Percentiles rank a stretch among this genome's conserved stretches.
Evolutionary conservation across 30 jellyfish, hydroid and myxozoan species (phyloP).

Genomic region (Clytia hemisphaerica): DNA sequence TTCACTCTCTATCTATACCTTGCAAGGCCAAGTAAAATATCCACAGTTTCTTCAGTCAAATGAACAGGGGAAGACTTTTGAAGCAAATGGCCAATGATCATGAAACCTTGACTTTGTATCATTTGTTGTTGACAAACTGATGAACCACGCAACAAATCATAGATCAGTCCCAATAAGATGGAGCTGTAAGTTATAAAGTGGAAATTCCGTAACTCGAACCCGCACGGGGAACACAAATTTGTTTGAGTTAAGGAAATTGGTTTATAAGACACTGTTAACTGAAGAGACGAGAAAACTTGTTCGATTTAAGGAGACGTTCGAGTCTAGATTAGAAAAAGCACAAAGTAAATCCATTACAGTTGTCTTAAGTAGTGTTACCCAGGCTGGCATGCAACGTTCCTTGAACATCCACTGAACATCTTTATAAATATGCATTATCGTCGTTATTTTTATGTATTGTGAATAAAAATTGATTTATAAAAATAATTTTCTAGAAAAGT

Average conservation of each 20-base stretch:
- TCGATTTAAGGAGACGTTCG: no score
- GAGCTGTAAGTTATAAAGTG: slow-evolving; percentile 29
- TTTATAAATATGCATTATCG: no score
- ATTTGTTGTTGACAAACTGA: slow-evolving; percentile 90
- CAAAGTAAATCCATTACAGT: no score
- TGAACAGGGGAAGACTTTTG: slow-evolving; percentile 84
- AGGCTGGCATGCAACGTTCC: no score
- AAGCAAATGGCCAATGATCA: slow-evolving; percentile 78
- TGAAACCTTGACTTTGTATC: slow-evolving; percentile 82
- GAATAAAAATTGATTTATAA: no score
- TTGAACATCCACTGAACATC: no score
- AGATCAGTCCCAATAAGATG: slow-evolving; percentile 67
- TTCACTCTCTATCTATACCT: slow-evolving; percentile 26
- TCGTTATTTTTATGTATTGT: no score
- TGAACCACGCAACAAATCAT: slow-evolving; percentile 84
- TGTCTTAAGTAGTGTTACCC: no score
- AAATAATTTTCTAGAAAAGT: no score
- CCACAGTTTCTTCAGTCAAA: slow-evolving; percentile 86
- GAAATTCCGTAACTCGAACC: background rate
- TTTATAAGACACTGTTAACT: no score
- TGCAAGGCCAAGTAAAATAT: slow-evolving; percentile 75
- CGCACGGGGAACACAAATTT: background rate
- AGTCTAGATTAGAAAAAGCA: no score
- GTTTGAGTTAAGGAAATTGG: background rate
- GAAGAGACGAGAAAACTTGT: background rate